Conservation (phyloP, 2,797 vertebrate genomes). For the Neosilurus hyrtlii region DNA sequence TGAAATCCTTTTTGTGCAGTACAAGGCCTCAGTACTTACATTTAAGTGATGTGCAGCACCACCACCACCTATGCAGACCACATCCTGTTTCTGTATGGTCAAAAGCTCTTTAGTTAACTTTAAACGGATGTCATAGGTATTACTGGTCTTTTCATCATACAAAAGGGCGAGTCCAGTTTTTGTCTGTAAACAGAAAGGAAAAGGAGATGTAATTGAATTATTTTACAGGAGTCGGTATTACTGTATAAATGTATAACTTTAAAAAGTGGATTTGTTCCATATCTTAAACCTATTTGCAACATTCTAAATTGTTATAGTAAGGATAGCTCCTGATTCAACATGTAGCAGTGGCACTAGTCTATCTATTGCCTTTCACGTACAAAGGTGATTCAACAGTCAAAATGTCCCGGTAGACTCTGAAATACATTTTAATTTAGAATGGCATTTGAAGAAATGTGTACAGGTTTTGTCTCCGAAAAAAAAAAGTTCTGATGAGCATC, state of each 20-base stretch:
- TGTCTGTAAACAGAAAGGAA: conserved; percentile 70
- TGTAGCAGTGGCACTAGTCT: conserved; percentile 10
- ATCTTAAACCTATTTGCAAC: conserved; percentile 8
- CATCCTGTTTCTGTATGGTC: conserved; percentile 91
- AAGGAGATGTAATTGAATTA: conserved; percentile 53
- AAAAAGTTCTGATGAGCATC: conserved; percentile 11
- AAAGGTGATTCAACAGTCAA: background rate
- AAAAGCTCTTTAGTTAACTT: conserved; percentile 85
- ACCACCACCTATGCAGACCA: conserved; percentile 80
- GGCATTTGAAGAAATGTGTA: background rate
- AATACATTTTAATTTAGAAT: conserved; percentile 27
- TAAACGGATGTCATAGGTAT: conserved; percentile 85
- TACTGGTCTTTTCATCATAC: conserved; percentile 80
- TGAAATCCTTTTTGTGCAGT: conserved; percentile 9
- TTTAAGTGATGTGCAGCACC: conserved; percentile 79
- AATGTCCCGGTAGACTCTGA: background rate
- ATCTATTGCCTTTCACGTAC: conserved; percentile 10
- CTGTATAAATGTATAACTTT: background rate
- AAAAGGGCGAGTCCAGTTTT: conserved; percentile 86
- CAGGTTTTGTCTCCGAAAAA: background rate
- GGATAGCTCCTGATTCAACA: conserved; percentile 33
- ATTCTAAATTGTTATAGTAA: conserved; percentile 32
- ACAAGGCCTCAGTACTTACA: conserved; percentile 81
- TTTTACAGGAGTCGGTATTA: conserved; percentile 43
- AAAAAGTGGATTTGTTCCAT: background rate